Conservation (phyloP, 1,140 invertebrate species). For the Lycorma delicatula region DNA sequence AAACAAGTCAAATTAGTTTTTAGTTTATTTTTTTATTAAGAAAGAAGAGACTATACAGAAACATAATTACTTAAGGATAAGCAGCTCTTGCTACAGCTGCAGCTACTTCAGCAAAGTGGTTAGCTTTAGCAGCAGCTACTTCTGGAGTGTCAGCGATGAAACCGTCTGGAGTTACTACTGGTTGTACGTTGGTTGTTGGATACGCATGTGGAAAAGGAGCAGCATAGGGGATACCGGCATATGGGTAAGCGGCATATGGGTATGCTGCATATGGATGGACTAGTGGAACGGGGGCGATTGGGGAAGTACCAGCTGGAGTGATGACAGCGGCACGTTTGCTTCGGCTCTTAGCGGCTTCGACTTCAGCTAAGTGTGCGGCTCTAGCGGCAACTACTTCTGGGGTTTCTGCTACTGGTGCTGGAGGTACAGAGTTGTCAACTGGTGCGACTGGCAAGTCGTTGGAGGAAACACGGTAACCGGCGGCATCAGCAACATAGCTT, state of each 20-base stretch:
- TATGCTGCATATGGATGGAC: constrained; percentile 11
- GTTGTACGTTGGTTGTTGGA: constrained; percentile 3
- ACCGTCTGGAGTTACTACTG: not conserved
- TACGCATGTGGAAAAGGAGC: constrained; percentile 8
- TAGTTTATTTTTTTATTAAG: too few relatives aligned
- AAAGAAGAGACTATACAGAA: too few relatives aligned
- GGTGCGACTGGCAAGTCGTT: constrained; percentile 39
- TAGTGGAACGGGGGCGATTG: too few relatives aligned
- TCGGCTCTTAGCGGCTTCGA: constrained; percentile 20
- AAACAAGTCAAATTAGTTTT: too few relatives aligned
- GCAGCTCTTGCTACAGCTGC: not conserved
- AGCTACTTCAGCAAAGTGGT: not conserved
- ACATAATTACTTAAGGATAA: too few relatives aligned
- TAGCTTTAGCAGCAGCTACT: not conserved
- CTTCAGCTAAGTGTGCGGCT: constrained; percentile 12
- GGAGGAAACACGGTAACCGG: constrained; percentile 44
- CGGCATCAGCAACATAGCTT: constrained; percentile 39
- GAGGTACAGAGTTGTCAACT: constrained; percentile 5
- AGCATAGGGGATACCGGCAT: not conserved
- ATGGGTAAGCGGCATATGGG: constrained; percentile 9
- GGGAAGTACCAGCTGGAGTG: constrained; percentile 23
- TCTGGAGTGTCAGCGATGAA: not conserved
- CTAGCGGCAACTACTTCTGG: constrained; percentile 24
- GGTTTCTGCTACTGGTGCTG: constrained; percentile 19
- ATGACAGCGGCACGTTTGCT: constrained; percentile 17